Conservation (phyloP, 2,797 vertebrate species). For the Gallinago nigripennis region DNA sequence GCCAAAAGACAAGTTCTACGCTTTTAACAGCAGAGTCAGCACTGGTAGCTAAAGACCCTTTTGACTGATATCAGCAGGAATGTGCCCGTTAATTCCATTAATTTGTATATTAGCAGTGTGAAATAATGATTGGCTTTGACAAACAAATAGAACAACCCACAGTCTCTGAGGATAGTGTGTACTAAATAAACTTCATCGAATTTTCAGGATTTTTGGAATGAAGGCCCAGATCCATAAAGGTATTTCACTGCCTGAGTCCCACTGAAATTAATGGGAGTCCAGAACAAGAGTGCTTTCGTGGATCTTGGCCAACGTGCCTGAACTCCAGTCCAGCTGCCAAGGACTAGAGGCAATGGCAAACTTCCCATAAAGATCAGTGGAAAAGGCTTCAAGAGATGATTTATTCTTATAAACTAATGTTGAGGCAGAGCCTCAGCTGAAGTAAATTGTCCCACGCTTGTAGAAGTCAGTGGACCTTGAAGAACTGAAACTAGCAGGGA, state of each 20-base stretch:
- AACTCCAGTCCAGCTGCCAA: neutral
- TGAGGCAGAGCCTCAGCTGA: neutral
- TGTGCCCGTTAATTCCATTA: neutral
- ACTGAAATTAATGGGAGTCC: neutral
- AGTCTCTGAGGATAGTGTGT: neutral
- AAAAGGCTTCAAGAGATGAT: neutral
- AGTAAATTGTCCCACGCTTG: neutral
- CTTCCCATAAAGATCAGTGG: neutral
- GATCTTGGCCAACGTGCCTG: neutral
- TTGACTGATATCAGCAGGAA: neutral
- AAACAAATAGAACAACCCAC: neutral
- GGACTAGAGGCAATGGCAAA: neutral
- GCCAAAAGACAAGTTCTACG: neutral
- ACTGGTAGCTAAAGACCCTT: neutral
- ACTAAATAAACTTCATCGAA: neutral
- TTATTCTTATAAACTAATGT: neutral
- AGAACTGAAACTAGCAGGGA: neutral
- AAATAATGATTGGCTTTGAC: neutral
- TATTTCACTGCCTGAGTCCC: neutral
- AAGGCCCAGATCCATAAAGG: neutral
- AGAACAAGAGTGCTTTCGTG: neutral
- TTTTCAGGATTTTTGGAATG: neutral
- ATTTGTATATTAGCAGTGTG: neutral
- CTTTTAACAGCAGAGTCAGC: neutral
- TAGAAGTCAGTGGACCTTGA: neutral